Evolutionary conservation across 2,113 vertebrate genomes (phyloP).

Genomic region (Neoarius graeffei): DNA sequence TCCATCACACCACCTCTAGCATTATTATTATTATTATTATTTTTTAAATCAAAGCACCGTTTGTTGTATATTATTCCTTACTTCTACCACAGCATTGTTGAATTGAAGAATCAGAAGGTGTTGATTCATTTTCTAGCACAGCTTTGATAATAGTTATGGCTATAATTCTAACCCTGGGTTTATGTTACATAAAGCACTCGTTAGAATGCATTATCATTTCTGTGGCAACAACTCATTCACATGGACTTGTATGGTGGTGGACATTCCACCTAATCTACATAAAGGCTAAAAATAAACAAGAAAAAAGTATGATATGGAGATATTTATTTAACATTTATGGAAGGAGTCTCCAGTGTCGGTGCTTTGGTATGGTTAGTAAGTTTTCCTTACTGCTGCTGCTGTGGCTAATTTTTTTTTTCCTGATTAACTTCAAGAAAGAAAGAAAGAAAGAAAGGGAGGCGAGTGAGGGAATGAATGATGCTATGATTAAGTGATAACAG

Average conservation of each 20-base stretch:
- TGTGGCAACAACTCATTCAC: not conserved
- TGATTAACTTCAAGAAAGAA: not conserved
- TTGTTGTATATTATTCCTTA: not conserved
- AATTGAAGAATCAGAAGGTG: not conserved
- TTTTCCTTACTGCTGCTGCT: not conserved
- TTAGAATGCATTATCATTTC: not conserved
- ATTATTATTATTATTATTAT: not conserved
- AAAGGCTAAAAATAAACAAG: not conserved
- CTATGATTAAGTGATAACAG: not conserved
- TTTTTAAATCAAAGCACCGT: not conserved
- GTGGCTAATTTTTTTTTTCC: not conserved
- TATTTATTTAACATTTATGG: not conserved
- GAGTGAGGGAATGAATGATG: not conserved
- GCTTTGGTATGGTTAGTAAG: not conserved
- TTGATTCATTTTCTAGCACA: not conserved
- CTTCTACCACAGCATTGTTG: not conserved
- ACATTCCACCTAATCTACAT: not conserved
- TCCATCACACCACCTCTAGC: not conserved
- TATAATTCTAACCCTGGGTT: not conserved
- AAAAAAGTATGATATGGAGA: not conserved
- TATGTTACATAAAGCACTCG: not conserved
- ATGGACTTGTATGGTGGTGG: not conserved
- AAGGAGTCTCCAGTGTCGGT: not conserved
- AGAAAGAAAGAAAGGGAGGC: not conserved
- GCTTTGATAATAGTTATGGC: not conserved